Percentiles rank a stretch among this genome's conserved stretches.
These are phyloP conservation scores for Arremon aurantiirostris DNA, from an alignment of 2,797 vertebrate genomes.

Conservation along the genomic window DNA sequence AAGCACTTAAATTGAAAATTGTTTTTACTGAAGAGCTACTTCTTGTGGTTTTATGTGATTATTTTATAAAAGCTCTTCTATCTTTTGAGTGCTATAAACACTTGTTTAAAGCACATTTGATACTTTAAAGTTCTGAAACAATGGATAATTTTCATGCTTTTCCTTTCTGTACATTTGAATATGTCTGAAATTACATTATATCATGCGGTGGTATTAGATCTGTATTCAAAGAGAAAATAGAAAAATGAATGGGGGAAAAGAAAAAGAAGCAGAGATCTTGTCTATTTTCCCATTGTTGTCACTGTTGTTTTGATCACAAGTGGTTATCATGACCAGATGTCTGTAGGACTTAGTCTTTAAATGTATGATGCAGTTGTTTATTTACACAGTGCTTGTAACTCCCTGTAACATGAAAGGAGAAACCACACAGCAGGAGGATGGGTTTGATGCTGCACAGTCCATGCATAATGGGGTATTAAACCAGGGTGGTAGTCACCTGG, in stretches of 20 bases:
- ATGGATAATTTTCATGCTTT: background rate
- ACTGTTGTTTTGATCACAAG: background rate
- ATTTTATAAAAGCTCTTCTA: background rate
- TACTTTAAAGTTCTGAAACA: background rate
- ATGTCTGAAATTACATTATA: background rate
- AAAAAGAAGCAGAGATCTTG: background rate
- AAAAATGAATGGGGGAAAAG: background rate
- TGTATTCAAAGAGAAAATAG: background rate
- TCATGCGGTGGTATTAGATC: background rate
- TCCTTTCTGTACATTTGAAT: background rate
- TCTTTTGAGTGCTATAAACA: background rate
- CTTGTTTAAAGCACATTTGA: background rate
- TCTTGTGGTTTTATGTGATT: background rate
- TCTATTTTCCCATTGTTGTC: background rate
- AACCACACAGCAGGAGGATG: background rate
- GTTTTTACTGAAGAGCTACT: background rate
- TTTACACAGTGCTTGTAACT: background rate
- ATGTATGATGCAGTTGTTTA: background rate
- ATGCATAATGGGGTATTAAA: background rate
- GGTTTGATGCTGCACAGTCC: background rate
- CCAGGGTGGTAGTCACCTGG: background rate
- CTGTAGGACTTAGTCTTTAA: background rate
- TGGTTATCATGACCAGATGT: background rate
- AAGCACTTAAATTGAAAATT: background rate
- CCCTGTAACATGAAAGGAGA: background rate